Evolutionary conservation across 2,113 vertebrate species (phyloP), one percentile per base, ranked within the genome.

Genomic region (Meleagris gallopavo): DNA sequence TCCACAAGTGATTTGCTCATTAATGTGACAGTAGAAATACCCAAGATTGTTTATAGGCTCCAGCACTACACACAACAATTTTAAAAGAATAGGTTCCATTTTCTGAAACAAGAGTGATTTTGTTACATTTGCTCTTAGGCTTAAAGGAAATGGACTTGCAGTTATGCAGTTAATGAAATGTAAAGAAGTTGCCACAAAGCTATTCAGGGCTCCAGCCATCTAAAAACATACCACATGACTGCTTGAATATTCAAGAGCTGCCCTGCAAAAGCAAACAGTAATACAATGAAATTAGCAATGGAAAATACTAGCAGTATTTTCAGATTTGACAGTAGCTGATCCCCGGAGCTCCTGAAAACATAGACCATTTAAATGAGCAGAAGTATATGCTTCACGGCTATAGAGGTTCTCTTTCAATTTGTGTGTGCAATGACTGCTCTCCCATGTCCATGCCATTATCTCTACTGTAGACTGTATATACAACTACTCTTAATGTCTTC

Each of bases 171-270:
- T 57, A 89, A 40, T 67, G 54, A 82, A 82, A 61, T 29, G 43
- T 45, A 57, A 61, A 74, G 65, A 25, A 78, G 40, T 27, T 45
- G 9, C n/a, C 45, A 75, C 43, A 71, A 76, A 76, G 14, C n/a
- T 72, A 29, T 11, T 10, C 34, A 58, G 13, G 65, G 21, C n/a
- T 90, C 36, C 46, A 74, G 65, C 18, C 69, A 88, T 41, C 36
- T 54, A 24, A 81, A 78, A 30, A 40, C 18, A 15, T 32, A 30
- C 9, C 30, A 27, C 0, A 0, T 27, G 27, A 66, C 66, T 83
- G 19, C 19, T 73, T 84, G 29, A 30, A 46, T 76, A 75, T 61
- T 88, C 71, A 79, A 30, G 74, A 92, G 27, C 30, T 79, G 36
- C 30, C 81, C 81, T 88, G n/a, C 25, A 72, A 90, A 83, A 69